Evolutionary conservation across 2,113 vertebrate genomes (phyloP).

Genomic region (Tachuris rubrigastra): DNA sequence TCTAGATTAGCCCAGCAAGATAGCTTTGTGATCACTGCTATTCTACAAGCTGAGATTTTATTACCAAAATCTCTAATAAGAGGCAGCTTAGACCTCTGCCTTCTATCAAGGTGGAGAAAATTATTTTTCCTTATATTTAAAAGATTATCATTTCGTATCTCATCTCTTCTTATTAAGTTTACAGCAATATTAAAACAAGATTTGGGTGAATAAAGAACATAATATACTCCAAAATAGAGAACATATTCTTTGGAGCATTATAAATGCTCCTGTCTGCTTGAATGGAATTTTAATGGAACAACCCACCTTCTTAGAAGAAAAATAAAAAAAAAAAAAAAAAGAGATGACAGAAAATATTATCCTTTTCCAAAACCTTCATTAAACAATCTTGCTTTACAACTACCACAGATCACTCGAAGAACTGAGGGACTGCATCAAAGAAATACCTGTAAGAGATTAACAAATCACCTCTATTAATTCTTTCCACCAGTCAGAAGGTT

Average conservation of each 20-base stretch:
- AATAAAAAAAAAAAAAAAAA: background rate
- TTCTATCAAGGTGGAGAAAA: conserved; percentile 59
- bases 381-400: background rate
- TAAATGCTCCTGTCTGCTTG: conserved; percentile 52
- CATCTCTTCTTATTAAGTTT: conserved; percentile 69
- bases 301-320: background rate
- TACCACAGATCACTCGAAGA: background rate
- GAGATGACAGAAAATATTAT: conserved; percentile 19
- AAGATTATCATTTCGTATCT: conserved; percentile 65
- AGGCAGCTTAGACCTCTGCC: conserved; percentile 53
- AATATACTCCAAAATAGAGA: conserved; percentile 63
- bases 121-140: conserved; percentile 63
- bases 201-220: conserved; percentile 69
- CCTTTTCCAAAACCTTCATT: background rate
- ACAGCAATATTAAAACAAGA: conserved; percentile 75
- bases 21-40: conserved; percentile 59
- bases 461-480: background rate
- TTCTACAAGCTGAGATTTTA: conserved; percentile 58
- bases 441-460: background rate
- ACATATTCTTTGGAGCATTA: conserved; percentile 47
- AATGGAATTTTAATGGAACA: conserved; percentile 64
- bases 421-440: background rate
- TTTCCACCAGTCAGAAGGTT: background rate
- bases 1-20: conserved; percentile 48
- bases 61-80: conserved; percentile 64